phyloP scores from a whole-genome alignment of 2,113 vertebrate species.

The Synodontis membranacea region DNA sequence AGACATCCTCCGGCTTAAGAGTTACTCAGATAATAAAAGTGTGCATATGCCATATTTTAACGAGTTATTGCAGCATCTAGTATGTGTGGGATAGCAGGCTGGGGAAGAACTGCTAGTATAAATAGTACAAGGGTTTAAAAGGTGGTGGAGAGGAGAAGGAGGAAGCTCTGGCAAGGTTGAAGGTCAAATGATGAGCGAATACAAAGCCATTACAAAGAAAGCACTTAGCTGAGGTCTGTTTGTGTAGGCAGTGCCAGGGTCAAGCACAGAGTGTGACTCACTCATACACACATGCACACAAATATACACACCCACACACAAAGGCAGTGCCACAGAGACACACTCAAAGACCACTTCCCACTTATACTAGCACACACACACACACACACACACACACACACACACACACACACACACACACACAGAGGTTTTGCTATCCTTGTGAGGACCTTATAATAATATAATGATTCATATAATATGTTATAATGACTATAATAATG shows the following conservation, averaged over 20 bases:
- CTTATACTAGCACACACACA: constrained; percentile 18
- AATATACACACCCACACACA: constrained; percentile 31
- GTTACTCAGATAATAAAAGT: neutral
- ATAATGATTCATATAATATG: too few relatives aligned
- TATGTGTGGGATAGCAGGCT: constrained; percentile 22
- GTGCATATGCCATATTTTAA: neutral
- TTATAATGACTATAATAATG: too few relatives aligned
- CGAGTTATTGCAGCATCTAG: neutral
- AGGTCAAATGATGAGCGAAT: constrained; percentile 55
- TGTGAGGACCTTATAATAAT: too few relatives aligned
- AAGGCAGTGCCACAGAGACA: constrained; percentile 36
- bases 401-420: constrained; percentile 16
- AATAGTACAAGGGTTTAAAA: constrained; percentile 52
- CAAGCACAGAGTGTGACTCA: constrained; percentile 48
- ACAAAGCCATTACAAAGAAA: constrained; percentile 58
- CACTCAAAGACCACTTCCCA: constrained; percentile 33
- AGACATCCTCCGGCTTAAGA: neutral
- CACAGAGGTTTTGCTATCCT: too few relatives aligned
- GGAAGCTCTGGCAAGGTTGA: constrained; percentile 39
- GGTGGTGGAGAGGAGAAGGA: constrained; percentile 34
- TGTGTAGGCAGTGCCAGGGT: constrained; percentile 61
- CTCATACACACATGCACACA: constrained; percentile 42
- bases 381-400: constrained; percentile 21
- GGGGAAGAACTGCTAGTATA: constrained; percentile 35
- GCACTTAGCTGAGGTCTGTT: constrained; percentile 54